A percentile compares a stretch with the other conserved stretches of the same genome.
phyloP scores from a whole-genome alignment of 2,797 vertebrate genomes.

The Hyperoplus lanceolatus region DNA sequence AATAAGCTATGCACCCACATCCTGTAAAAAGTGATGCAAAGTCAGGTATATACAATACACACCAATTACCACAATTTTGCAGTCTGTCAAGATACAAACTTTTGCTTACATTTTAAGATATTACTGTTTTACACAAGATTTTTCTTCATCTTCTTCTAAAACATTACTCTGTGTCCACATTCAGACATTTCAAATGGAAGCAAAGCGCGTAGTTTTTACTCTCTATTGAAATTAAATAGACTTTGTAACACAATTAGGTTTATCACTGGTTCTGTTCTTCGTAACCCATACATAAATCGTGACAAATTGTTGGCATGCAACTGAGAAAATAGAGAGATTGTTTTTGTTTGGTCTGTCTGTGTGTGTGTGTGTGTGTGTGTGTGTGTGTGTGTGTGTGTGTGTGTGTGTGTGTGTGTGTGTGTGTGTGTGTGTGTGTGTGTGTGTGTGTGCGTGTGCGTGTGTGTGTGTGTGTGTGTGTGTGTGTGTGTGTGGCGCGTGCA shows the following conservation, averaged over 20 bases:
- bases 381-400: no score
- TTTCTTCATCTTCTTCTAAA: background rate
- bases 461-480: no score
- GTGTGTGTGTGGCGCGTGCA: no score
- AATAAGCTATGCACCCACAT: constrained; percentile 36
- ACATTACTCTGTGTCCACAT: background rate
- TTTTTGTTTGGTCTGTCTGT: constrained; percentile 51
- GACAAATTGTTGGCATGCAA: constrained; percentile 50
- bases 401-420: no score
- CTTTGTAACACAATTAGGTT: constrained; percentile 6
- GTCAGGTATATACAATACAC: constrained; percentile 27
- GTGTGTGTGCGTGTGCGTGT: no score
- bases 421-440: no score
- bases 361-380: no score
- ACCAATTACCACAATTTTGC: constrained; percentile 25
- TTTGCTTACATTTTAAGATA: constrained; percentile 3
- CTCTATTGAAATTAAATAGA: background rate
- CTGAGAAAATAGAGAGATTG: constrained; percentile 52
- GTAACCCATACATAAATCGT: constrained; percentile 29
- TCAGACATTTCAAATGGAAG: constrained; percentile 12
- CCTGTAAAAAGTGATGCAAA: constrained; percentile 33
- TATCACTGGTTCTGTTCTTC: background rate
- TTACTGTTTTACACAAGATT: background rate
- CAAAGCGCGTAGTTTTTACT: background rate
- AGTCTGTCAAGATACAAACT: background rate